Conservation (phyloP, 1,140 invertebrate species). For the Ostrea edulis region DNA sequence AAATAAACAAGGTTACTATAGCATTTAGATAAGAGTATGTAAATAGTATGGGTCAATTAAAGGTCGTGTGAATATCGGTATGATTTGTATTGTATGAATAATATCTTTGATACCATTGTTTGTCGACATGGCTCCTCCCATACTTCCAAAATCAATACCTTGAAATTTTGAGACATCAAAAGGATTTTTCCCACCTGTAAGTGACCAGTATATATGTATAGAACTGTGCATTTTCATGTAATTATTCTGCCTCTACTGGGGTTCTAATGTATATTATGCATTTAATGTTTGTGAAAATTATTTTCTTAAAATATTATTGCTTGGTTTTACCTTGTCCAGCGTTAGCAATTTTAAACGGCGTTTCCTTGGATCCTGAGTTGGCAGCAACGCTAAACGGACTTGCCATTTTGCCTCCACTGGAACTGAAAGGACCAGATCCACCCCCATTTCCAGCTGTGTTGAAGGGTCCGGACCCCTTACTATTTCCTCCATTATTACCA, state of each 20-base stretch:
- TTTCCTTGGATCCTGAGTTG: background rate
- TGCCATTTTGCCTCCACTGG: slow-evolving; percentile 12
- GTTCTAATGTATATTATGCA: too few species aligned
- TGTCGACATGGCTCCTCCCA: background rate
- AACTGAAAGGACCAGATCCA: background rate
- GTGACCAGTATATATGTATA: too few species aligned
- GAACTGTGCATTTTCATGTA: too few species aligned
- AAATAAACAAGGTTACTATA: too few species aligned
- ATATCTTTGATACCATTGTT: background rate
- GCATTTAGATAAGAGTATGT: too few species aligned
- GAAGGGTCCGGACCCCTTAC: background rate
- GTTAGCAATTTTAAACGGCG: background rate
- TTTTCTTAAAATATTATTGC: too few species aligned
- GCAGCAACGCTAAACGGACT: background rate
- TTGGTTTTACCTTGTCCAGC: background rate
- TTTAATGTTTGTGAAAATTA: too few species aligned
- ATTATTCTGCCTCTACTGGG: too few species aligned
- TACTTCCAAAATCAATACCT: slow-evolving; percentile 12
- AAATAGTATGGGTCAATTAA: too few species aligned
- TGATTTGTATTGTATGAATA: background rate
- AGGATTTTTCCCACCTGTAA: background rate
- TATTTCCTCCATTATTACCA: background rate
- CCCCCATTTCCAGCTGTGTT: background rate
- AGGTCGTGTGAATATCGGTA: background rate
- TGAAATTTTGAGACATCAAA: slow-evolving; percentile 9